Evolutionary conservation across 2,888 invertebrate species (phyloP).

Genomic region (Charanyca ferruginea): DNA sequence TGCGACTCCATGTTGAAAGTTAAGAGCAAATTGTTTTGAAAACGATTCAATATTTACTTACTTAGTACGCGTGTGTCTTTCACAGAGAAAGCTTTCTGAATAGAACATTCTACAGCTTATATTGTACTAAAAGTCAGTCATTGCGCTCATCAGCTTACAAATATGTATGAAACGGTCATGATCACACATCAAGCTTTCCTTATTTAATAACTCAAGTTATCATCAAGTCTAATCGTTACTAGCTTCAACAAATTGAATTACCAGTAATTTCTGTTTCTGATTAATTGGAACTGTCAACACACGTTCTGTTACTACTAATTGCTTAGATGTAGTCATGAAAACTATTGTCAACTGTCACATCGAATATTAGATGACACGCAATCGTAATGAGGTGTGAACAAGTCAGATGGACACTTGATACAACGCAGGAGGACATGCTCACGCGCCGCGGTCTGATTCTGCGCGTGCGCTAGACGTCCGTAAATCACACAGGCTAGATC

Average conservation of each 20-base stretch:
- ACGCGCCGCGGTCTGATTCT: constrained; percentile 65
- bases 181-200: not conserved
- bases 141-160: not conserved
- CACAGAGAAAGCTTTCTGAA: constrained; percentile 16
- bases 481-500: constrained; percentile 59
- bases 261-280: constrained; percentile 19
- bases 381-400: constrained; percentile 58
- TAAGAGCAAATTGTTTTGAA: constrained; percentile 42
- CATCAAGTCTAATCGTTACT: constrained; percentile 17
- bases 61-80: constrained; percentile 6
- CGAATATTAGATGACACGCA: constrained; percentile 31
- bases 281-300: constrained; percentile 39
- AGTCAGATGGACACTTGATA: constrained; percentile 62
- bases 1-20: constrained; percentile 17
- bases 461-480: constrained; percentile 50
- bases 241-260: constrained; percentile 22
- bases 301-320: constrained; percentile 38
- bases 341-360: constrained; percentile 35
- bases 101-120: constrained; percentile 4
- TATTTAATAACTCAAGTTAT: constrained; percentile 18
- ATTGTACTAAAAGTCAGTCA: constrained; percentile 4
- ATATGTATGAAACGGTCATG: constrained; percentile 6
- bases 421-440: constrained; percentile 50
- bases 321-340: constrained; percentile 35
- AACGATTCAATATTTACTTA: constrained; percentile 48